These are phyloP conservation scores for Mellivora capensis DNA, from an alignment of 2,113 vertebrate species.

Conservation along the genomic window DNA sequence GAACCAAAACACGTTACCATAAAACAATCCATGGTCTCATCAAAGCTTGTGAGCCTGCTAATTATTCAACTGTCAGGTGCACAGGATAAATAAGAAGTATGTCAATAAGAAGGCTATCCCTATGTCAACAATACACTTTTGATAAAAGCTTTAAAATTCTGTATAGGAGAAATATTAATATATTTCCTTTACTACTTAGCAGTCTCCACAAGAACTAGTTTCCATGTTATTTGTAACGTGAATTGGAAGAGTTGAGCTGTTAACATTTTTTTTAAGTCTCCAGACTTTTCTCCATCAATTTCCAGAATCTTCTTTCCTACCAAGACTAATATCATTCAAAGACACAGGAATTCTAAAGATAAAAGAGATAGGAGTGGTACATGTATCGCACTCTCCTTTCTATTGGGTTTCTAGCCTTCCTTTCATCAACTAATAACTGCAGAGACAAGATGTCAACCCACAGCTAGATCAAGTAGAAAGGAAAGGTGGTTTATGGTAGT, in stretches of 20 bases:
- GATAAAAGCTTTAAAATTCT: background rate
- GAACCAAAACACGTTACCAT: background rate
- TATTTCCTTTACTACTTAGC: background rate
- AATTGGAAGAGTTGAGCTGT: background rate
- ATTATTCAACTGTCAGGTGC: background rate
- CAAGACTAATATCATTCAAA: background rate
- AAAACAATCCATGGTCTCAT: background rate
- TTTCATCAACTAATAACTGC: background rate
- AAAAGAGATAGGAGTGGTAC: background rate
- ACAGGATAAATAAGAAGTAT: background rate
- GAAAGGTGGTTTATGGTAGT: background rate
- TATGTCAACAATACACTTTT: background rate
- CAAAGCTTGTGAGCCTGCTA: background rate
- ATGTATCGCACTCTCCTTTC: background rate
- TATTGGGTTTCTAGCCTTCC: background rate
- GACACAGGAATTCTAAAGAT: background rate
- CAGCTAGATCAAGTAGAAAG: background rate
- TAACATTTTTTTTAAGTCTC: background rate
- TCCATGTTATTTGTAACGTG: background rate
- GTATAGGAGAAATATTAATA: background rate
- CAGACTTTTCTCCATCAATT: too few relatives aligned
- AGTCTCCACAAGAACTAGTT: background rate
- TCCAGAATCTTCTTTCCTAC: background rate
- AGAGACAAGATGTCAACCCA: background rate
- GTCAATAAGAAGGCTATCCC: background rate